Base-by-base conservation (phyloP, 2,888 invertebrate species). In the Panzeria rudis region DNA sequence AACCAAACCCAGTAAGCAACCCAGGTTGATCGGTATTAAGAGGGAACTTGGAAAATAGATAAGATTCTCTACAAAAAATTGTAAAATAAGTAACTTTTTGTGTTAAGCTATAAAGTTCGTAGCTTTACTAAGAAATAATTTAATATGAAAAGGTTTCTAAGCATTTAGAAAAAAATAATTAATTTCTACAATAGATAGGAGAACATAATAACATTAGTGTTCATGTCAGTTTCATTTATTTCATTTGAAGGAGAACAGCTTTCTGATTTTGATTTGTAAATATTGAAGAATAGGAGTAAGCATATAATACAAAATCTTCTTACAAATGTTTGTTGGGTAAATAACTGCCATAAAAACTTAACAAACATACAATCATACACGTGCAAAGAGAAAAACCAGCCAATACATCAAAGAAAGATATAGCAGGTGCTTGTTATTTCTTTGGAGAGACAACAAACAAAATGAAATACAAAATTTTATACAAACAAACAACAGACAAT, bases 351-450 rank as follows among this genome's bases (percentile, higher is more conserved):
- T 20, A 44, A 25, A 47, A 41, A 41, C 41, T 41, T 41, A 13
- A 15, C 9, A 17, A 0, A 15, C 0, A 50, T 7, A 25, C 52
- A 64, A 3, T 41, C 41, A 23, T 11, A 29, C 38, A 32, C 5
- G 15, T 0, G 15, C 9, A 17, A 2, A 7, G 2, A 25, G 3
- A n/a, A 13, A 17, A 44, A 20, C 32, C 11, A 29, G 29, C 29
- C 17, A 56, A 29, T 25, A 56, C 56, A 61, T 20, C 38, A 44
- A 47, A 72, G 20, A 50, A 29, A 23, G 61, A 44, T 20, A 17
- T n/a, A 83, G 78, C 78, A 83, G 83, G 83, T 83, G 78, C 72
- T 69, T 62, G 71, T 50, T 75, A 75, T 68, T 50, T 6, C 44
- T 71, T 44, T 64, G 47, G 15, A 61, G 23, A 17, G 17, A 44